These are phyloP conservation scores for Trichopria drosophilae DNA, from an alignment of 2,888 invertebrate species.

Conservation along the genomic window DNA sequence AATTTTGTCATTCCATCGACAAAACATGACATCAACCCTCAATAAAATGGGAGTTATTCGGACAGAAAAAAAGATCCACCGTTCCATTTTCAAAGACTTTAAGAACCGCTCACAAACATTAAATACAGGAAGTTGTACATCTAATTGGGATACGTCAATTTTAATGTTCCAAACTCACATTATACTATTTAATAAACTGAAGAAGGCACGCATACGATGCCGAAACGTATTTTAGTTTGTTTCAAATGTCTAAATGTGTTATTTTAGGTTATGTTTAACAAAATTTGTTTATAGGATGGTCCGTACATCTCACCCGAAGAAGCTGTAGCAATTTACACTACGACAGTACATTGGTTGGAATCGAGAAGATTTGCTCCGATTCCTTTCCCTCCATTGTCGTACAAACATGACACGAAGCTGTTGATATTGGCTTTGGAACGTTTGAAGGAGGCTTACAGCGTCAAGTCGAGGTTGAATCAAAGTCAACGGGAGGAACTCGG, in stretches of 20 bases:
- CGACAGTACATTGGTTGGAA: conserved; percentile 99
- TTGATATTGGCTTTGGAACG: conserved; percentile 95
- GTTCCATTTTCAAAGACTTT: no score
- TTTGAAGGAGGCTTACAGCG: conserved; percentile 96
- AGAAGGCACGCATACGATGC: no score
- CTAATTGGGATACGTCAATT: no score
- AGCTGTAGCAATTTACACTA: conserved; percentile 99
- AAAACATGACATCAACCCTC: no score
- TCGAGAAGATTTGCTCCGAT: conserved; percentile 98
- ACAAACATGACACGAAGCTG: conserved; percentile 99
- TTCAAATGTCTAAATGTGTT: no score
- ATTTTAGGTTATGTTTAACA: no score
- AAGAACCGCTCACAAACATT: no score
- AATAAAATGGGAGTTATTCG: conserved; percentile 3
- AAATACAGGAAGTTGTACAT: no score
- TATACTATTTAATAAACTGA: no score
- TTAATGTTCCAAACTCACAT: no score
- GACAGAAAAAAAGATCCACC: not conserved
- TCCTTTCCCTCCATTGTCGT: conserved; percentile 98
- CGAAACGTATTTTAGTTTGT: no score
- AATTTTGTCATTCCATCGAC: no score
- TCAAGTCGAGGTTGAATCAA: conserved; percentile 96
- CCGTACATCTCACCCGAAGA: conserved; percentile 99
- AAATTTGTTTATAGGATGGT: conserved; percentile 85
- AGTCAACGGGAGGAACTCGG: conserved; percentile 98